These are phyloP conservation scores for Lagopus leucura DNA, from an alignment of 2,113 vertebrate species.

Conservation along the genomic window DNA sequence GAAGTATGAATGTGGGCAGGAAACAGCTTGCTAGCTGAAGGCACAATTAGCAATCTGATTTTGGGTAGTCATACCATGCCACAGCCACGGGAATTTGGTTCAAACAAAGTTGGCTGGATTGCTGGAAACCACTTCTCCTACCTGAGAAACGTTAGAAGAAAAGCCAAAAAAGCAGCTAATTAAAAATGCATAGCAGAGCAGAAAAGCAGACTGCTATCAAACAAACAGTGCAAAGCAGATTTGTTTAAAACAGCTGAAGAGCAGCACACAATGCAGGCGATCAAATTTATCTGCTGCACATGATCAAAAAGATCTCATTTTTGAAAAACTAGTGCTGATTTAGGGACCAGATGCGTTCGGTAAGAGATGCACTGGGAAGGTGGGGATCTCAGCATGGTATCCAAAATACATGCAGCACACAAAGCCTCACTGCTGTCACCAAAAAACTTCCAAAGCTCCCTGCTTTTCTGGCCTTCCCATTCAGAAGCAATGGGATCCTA, in stretches of 20 bases:
- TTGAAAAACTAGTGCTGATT: background rate
- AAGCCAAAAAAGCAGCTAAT: conserved; percentile 4
- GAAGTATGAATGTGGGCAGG: background rate
- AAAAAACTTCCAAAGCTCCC: background rate
- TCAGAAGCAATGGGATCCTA: fast-evolving
- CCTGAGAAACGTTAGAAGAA: background rate
- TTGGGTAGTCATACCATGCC: background rate
- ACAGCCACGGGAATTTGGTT: background rate
- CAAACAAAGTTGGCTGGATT: background rate
- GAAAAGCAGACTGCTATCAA: conserved; percentile 29
- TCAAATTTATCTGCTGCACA: conserved; percentile 38
- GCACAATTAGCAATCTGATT: background rate
- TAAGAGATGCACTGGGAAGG: background rate
- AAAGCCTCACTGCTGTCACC: background rate
- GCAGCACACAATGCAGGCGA: background rate
- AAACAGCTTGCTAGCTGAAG: background rate
- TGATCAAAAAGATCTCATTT: conserved; percentile 49
- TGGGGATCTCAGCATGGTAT: background rate
- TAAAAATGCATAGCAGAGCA: conserved; percentile 48
- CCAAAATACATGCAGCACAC: conserved; percentile 2
- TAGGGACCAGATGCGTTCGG: fast-evolving
- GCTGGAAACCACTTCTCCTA: background rate
- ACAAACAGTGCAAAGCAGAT: conserved; percentile 36
- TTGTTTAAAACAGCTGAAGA: conserved; percentile 33
- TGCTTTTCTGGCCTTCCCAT: background rate